These are phyloP conservation scores for Chloromyia formosa DNA, from an alignment of 2,888 invertebrate genomes.

Conservation along the genomic window DNA sequence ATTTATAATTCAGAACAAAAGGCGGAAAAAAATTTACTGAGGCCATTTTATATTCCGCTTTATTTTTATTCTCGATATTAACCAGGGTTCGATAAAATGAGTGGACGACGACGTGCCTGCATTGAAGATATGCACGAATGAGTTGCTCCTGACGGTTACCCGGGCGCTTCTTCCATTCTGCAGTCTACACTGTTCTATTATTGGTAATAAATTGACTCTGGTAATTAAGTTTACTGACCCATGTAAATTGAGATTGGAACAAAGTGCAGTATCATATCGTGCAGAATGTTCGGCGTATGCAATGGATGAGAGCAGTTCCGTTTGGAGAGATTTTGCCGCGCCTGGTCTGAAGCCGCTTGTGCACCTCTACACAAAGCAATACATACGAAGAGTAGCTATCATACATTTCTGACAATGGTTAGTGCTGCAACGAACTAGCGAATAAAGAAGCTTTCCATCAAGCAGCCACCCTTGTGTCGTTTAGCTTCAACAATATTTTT, in stretches of 20 bases:
- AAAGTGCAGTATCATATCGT: conserved; percentile 23
- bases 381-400: not conserved
- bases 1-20: no score
- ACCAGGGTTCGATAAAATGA: not conserved
- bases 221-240: conserved; percentile 43
- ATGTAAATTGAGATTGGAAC: conserved; percentile 33
- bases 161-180: not conserved
- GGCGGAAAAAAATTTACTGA: no score
- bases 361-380: no score
- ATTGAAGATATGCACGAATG: conserved; percentile 6
- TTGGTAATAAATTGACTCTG: conserved; percentile 36
- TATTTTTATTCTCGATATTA: conserved; percentile 2
- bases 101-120: not conserved
- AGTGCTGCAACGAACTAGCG: not conserved
- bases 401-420: not conserved
- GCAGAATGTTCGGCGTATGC: not conserved
- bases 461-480: not conserved
- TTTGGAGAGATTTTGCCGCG: not conserved
- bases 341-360: not conserved
- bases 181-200: not conserved
- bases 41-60: not conserved
- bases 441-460: not conserved
- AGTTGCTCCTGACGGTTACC: not conserved
- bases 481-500: not conserved
- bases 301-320: conserved; percentile 33